Evolutionary conservation across 30 jellyfish, hydroid and myxozoan species (phyloP).

Genomic region (Hydractinia symbiolongicarpus): DNA sequence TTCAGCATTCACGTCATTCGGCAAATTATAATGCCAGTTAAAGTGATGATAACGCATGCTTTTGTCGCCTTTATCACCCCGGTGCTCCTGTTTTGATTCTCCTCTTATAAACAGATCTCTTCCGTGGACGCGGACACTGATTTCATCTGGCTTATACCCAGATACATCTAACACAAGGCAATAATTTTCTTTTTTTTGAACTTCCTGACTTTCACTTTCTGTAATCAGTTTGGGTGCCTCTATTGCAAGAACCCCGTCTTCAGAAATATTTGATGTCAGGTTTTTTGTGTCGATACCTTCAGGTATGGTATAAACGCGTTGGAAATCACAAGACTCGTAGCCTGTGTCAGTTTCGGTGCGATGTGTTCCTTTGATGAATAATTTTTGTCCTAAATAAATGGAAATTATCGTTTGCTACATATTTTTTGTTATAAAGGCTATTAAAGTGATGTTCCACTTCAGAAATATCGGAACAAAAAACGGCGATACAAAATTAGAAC

Average conservation of each 20-base stretch:
- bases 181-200: no score
- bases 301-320: conserved; percentile 37
- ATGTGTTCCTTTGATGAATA: conserved; percentile 40
- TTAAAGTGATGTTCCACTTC: no score
- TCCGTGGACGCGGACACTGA: conserved; percentile 34
- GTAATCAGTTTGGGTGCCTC: background rate
- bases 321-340: conserved; percentile 37
- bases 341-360: conserved; percentile 40
- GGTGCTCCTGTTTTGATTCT: conserved; percentile 21
- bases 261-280: conserved; percentile 26
- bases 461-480: no score
- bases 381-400: conserved; percentile 23
- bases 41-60: conserved; percentile 15
- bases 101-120: conserved; percentile 15
- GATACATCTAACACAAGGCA: background rate
- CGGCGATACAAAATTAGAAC: no score
- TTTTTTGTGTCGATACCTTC: conserved; percentile 22
- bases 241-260: conserved; percentile 37
- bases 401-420: no score
- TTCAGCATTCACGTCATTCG: conserved; percentile 24
- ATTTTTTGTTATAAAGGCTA: no score
- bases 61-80: conserved; percentile 19
- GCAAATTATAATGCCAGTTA: background rate
- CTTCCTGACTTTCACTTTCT: background rate
- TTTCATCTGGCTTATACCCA: conserved; percentile 42